Conservation (phyloP, 2,888 invertebrate genomes). For the Drosophila meridiana region DNA sequence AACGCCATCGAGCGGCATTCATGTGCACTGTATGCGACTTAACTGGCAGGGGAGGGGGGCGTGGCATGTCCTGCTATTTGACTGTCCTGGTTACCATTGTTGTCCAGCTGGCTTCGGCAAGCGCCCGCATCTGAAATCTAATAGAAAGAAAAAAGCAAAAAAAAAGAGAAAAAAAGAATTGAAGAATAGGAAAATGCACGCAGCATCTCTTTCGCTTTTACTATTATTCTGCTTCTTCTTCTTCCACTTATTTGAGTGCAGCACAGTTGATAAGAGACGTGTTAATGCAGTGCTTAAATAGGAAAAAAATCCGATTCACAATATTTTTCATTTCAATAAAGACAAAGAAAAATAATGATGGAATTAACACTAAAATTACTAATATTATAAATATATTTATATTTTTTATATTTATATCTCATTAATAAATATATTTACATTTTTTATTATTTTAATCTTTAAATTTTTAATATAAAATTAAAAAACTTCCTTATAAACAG, state of each 20-base stretch:
- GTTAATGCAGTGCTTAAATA: constrained; percentile 8
- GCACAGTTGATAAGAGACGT: constrained; percentile 2
- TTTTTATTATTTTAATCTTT: too few species aligned
- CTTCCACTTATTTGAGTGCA: neutral
- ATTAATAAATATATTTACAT: too few species aligned
- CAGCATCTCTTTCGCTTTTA: constrained; percentile 22
- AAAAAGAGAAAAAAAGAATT: neutral
- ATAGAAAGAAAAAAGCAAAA: constrained; percentile 14
- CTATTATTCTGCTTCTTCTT: neutral
- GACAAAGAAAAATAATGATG: neutral
- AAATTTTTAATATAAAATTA: too few species aligned
- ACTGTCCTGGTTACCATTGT: constrained; percentile 68
- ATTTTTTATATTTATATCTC: neutral
- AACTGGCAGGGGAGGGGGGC: constrained; percentile 15
- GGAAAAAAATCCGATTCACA: neutral
- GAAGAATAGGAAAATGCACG: constrained; percentile 9
- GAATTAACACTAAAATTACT: neutral
- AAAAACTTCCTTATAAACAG: too few species aligned
- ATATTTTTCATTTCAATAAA: neutral
- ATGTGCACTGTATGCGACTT: constrained; percentile 50
- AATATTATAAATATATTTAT: neutral
- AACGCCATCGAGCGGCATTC: constrained; percentile 60
- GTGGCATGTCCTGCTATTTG: constrained; percentile 63
- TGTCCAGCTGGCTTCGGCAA: constrained; percentile 41
- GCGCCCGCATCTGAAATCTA: constrained; percentile 25